Conservation (phyloP, 2,113 vertebrate genomes). For the Anhinga anhinga region DNA sequence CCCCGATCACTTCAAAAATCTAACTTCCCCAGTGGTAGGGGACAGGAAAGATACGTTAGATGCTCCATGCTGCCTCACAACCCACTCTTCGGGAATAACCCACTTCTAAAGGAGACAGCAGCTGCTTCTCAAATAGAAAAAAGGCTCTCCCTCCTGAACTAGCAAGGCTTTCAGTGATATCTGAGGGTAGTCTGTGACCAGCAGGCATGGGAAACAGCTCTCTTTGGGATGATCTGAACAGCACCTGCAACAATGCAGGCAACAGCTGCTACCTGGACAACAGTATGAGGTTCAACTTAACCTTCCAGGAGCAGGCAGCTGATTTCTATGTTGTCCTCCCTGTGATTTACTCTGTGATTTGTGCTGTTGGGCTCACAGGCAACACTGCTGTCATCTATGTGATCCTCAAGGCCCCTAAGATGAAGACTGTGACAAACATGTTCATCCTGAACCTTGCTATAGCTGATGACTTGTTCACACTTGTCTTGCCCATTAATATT, state of each 20-base stretch:
- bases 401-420: conserved; percentile 88
- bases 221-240: neutral
- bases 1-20: neutral
- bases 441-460: conserved; percentile 90
- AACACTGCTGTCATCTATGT: conserved; percentile 89
- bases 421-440: conserved; percentile 92
- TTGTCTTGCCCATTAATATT: conserved; percentile 88
- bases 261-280: conserved; percentile 2
- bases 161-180: neutral
- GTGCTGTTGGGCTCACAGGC: conserved; percentile 84
- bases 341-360: conserved; percentile 84
- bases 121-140: neutral
- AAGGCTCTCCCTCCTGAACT: neutral
- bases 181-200: neutral
- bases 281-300: conserved; percentile 4
- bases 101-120: neutral
- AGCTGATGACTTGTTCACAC: conserved; percentile 84
- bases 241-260: neutral
- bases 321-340: conserved; percentile 85
- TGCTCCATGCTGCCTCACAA: neutral
- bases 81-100: neutral
- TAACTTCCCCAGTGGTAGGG: neutral
- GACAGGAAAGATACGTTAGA: neutral
- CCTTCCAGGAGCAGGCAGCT: conserved; percentile 35
- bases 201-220: conserved; percentile 62